Base-by-base conservation (phyloP, 1,140 invertebrate genomes). In the Drosophila nannoptera region DNA sequence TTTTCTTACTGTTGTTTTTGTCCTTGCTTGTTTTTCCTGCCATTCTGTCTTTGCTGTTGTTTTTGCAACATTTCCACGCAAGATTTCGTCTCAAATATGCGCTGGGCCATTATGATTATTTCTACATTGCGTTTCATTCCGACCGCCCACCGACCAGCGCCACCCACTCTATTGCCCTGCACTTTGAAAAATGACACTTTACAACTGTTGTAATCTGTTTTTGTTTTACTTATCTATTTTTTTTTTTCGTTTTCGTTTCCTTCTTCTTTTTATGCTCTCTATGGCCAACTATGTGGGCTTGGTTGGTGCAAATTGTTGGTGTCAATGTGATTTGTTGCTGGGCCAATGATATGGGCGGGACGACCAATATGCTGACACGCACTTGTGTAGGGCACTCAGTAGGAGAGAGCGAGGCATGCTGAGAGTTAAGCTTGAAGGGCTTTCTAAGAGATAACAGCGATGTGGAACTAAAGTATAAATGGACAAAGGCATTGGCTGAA, bases 141-240 rank as follows among this genome's bases (percentile, higher is more conserved):
- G 36, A 16, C 56, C 9, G 22, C 45, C 73, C 16, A 35, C 32
- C 6, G 35, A 40, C 45, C 50, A 29, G 29, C 35, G 45, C 40
- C n/a, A 7, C 35, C 50, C 36, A 31, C 35, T 54, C 48, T 42
- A 67, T 71, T 67, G 69, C 56, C 33, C 43, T 61, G 52, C 52
- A 55, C 65, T 58, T 80, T 87, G 83, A 87, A 87, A 87, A 87
- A 87, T 87, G 78, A 73, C 80, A 87, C 76, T 87, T 87, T 87
- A 87, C 83, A 87, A 87, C 83, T 77, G 59, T 76, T 87, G 83
- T 80, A 87, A 87, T 87, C 83, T 87, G 83, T 87, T 78, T 67
- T 67, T 64, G 58, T 52, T 35, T 52, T 35, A 52, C 31, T 35
- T 61, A 42, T 54, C 61, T 48, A 31, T 54, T 14, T 56, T 32